These are phyloP conservation scores for Willowsia nigromaculata DNA, from an alignment of 2,888 invertebrate genomes.

Conservation along the genomic window DNA sequence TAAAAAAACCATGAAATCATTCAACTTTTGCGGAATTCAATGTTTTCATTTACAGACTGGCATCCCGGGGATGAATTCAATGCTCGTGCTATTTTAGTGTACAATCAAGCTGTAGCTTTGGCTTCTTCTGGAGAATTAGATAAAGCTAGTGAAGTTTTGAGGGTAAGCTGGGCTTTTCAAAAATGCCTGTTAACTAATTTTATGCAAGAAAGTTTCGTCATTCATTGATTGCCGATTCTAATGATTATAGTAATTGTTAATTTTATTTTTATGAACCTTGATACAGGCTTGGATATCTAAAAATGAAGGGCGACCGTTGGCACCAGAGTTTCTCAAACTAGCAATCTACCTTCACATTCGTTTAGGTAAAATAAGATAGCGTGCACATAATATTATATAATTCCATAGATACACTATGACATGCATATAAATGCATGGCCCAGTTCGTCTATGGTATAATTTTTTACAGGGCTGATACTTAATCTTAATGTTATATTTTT, in stretches of 20 bases:
- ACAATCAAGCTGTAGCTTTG: slow-evolving; percentile 89
- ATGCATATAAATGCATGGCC: too few species aligned
- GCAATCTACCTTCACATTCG: slow-evolving; percentile 85
- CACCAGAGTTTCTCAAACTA: slow-evolving; percentile 82
- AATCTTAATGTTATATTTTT: too few species aligned
- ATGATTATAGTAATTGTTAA: too few species aligned
- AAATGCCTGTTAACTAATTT: neutral
- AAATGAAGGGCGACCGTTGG: slow-evolving; percentile 65
- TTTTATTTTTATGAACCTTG: neutral
- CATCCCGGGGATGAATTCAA: slow-evolving; percentile 84
- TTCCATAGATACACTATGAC: too few species aligned
- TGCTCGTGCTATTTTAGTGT: slow-evolving; percentile 86
- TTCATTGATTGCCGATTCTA: too few species aligned
- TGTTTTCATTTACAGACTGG: slow-evolving; percentile 82
- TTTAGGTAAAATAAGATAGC: slow-evolving; percentile 84
- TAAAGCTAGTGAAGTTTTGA: slow-evolving; percentile 83
- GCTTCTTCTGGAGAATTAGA: slow-evolving; percentile 88
- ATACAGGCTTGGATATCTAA: slow-evolving; percentile 72
- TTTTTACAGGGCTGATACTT: neutral
- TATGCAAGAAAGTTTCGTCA: too few species aligned
- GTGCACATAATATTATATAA: neutral
- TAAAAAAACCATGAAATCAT: neutral
- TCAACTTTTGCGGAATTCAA: neutral
- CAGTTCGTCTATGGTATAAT: too few species aligned
- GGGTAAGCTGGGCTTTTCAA: too few species aligned